Evolutionary conservation across 2,888 invertebrate genomes (phyloP).

Genomic region (Saturnia pavonia): DNA sequence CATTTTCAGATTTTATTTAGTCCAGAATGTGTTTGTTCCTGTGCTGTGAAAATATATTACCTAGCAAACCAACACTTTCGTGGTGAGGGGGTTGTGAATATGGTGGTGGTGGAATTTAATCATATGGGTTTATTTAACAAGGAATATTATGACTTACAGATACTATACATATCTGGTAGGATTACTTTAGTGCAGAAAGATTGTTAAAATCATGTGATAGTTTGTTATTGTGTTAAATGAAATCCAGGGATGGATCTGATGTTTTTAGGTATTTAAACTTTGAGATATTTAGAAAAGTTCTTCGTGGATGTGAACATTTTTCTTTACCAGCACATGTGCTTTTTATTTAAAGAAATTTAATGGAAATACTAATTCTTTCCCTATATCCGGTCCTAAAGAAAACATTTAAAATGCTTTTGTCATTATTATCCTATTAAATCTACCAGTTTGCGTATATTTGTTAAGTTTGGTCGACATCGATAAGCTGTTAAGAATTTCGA

Average conservation of each 20-base stretch:
- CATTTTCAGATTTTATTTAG: constrained; percentile 82
- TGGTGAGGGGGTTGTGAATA: constrained; percentile 35
- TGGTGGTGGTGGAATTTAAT: constrained; percentile 15
- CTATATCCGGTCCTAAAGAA: background rate
- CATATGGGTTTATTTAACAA: constrained; percentile 32
- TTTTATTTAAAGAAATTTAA: too few species aligned
- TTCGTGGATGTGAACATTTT: background rate
- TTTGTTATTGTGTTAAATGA: background rate
- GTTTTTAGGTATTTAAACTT: too few species aligned
- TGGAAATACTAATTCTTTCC: background rate
- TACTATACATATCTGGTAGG: constrained; percentile 23
- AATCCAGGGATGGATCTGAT: background rate
- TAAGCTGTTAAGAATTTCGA: constrained; percentile 1
- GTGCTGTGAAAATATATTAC: constrained; percentile 76
- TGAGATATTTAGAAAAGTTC: background rate
- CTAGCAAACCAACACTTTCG: constrained; percentile 75
- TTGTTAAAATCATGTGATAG: constrained; percentile 12
- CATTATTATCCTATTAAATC: constrained; percentile 1
- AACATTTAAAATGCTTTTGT: background rate
- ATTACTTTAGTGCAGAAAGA: constrained; percentile 9
- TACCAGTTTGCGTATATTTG: constrained; percentile 10
- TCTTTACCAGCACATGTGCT: background rate
- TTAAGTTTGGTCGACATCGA: constrained; percentile 11
- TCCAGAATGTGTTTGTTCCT: constrained; percentile 80
- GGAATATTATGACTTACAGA: constrained; percentile 26